phyloP scores from a whole-genome alignment of 2,113 vertebrate genomes.

The Myotis brandtii region DNA sequence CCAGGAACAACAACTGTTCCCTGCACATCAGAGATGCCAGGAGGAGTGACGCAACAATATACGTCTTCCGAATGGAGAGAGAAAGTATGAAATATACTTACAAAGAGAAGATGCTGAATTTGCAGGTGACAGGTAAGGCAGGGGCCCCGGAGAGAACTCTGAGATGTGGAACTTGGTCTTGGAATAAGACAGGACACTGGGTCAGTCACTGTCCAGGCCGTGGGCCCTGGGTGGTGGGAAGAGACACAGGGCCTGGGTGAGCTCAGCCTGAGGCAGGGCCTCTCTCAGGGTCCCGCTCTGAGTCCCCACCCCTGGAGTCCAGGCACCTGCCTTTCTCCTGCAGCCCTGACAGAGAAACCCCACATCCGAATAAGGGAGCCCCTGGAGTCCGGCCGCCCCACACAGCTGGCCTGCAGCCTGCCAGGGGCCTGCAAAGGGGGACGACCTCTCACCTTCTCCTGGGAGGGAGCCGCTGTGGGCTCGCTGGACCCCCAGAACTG shows the following conservation, averaged over 20 bases:
- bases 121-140: slow-evolving; percentile 33
- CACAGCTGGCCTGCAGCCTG: not conserved
- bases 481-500: fast-evolving
- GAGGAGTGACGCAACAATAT: fast-evolving
- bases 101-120: fast-evolving
- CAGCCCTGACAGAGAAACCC: slow-evolving; percentile 8
- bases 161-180: no score
- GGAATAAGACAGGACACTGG: no score
- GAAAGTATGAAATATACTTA: fast-evolving
- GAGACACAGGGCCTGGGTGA: not conserved
- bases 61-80: not conserved
- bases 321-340: not conserved
- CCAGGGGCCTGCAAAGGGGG: not conserved
- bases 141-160: not conserved
- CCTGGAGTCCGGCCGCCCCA: fast-evolving
- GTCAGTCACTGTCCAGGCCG: no score
- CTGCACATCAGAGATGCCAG: not conserved
- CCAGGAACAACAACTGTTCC: not conserved
- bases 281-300: fast-evolving
- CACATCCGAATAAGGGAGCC: not conserved
- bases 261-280: not conserved
- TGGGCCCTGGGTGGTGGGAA: not conserved
- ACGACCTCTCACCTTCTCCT: not conserved
- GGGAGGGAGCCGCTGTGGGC: fast-evolving
- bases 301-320: fast-evolving